Evolutionary conservation across 2,888 invertebrate genomes (phyloP).

Genomic region (Zeuzera pyrina): DNA sequence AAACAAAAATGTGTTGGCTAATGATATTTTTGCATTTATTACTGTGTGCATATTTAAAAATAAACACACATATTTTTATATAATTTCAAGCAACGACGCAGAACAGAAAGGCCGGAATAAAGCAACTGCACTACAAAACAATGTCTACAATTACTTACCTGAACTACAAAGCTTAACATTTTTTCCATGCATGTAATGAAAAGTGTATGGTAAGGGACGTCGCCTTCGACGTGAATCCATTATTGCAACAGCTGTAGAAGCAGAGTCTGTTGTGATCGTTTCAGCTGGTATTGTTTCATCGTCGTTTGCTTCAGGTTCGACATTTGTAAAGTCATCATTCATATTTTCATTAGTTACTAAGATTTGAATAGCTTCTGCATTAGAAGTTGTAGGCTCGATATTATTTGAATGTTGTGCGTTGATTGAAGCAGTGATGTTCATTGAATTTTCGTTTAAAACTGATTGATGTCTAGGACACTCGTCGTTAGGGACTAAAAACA

Average conservation of each 20-base stretch:
- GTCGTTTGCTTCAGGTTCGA: neutral
- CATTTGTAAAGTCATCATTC: neutral
- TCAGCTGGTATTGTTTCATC: conserved; percentile 5
- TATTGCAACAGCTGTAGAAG: conserved; percentile 12
- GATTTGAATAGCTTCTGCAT: conserved; percentile 55
- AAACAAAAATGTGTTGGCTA: too few species aligned
- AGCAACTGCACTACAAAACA: too few species aligned
- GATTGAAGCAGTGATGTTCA: conserved; percentile 74
- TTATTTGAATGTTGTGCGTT: too few species aligned
- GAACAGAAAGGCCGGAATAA: too few species aligned
- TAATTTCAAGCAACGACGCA: too few species aligned
- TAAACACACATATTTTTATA: too few species aligned
- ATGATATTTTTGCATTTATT: conserved; percentile 9
- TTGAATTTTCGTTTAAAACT: conserved; percentile 24
- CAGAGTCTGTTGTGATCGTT: conserved; percentile 4
- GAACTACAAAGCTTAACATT: conserved; percentile 79
- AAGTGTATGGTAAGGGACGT: conserved; percentile 74
- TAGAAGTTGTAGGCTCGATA: too few species aligned
- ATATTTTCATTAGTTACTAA: neutral
- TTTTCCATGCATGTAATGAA: conserved; percentile 87
- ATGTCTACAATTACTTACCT: too few species aligned
- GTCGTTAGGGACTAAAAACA: conserved; percentile 21
- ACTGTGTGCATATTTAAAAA: neutral
- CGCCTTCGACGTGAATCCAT: conserved; percentile 26
- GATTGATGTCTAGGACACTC: conserved; percentile 11